Base-by-base conservation (phyloP, 2,888 invertebrate species). In the Eurois occulta region DNA sequence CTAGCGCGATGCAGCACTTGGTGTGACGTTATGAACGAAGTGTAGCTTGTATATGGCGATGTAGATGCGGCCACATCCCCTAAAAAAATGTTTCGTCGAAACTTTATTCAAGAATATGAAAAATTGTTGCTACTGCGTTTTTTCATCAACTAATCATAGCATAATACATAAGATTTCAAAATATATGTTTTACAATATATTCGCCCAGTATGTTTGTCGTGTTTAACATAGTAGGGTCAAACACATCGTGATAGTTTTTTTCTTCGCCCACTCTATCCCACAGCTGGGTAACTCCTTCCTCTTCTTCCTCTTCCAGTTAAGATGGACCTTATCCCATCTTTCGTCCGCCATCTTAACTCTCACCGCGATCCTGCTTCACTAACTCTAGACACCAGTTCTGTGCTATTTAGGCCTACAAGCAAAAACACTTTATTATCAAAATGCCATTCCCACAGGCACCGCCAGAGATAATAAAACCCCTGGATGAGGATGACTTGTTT, bases 381-480 rank as follows among this genome's bases (percentile, higher is more conserved):
- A 18, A 10, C 18, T 21, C 21, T 8, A 10, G 3, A 21, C 60
- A 18, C 60, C 16, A 28, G 28, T 7, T 58, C 18, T 60, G 60
- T 58, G 16, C 28, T 32, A 3, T 32, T 60, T 60, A 32, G 18
- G 60, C 8, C 32, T 16, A 16, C 28, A 55, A 6, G n/a, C n/a
- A n/a, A n/a, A n/a, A n/a, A n/a, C 3, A 28, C 8, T 60, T 32
- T 21, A 16, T 32, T 60, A 62, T 10, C 5, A n/a, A 71, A 64
- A 38, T 58, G 0, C 13, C 18, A 13, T 24, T 38, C 35, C 18
- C 16, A 58, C 67, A 92, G 91, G 81, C 80, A 8, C 88, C 90
- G n/a, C 90, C 91, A 21, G 83, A 90, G 13, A 90, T 92, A 46
- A 86, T 86, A 7, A 76, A 73, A 32, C 0, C 6, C 3, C 16